Base-by-base conservation (phyloP, 2,113 vertebrate species). In the Entomyzon cyanotis region DNA sequence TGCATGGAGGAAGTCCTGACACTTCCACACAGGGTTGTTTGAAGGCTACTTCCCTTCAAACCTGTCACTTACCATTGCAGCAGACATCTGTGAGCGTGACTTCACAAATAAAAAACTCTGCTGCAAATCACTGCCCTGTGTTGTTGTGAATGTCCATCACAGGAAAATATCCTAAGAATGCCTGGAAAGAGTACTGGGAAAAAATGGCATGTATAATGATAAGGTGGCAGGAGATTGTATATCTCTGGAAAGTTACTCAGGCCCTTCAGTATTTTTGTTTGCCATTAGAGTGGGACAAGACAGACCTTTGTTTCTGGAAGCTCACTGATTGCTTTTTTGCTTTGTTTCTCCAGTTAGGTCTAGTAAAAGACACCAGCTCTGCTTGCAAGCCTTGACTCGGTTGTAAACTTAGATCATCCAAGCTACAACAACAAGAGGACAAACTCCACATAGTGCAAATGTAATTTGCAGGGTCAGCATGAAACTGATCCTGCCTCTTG, bases 401-500 rank as follows among this genome's bases (percentile, higher is more conserved):
- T 65, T 90, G 90, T 92, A 95, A 96, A 93, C 88, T 92, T 96
- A 95, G 85, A 92, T 55, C 79, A 46, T 74, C 88, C 68, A 77
- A 86, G 89, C 68, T 94, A 93, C 92, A 88, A 86, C 90, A 79
- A 87, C 85, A 97, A 90, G 71, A 80, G 83, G 86, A 94, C 92
- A 89, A 95, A 88, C 75, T 94, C 85, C 1, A 4, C 92, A 95
- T 93, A 96, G 89, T 50, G 68, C 79, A 94, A 95, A 89, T 78
- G 92, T 64, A 91, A 95, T 94, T 70, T 96, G 96, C 94, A 94
- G 87, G 93, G 80, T 94, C 93, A 96, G 90, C 95, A 87, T 18
- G 88, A 96, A 96, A 95, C 79, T 53, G 93, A 96, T 95, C 88
- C 64, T 49, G 53, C 56, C 42, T 87, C 37, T 90, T 95, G 90